phyloP scores from a whole-genome alignment of 2,113 vertebrate genomes.

The Muscicapa adusta region DNA sequence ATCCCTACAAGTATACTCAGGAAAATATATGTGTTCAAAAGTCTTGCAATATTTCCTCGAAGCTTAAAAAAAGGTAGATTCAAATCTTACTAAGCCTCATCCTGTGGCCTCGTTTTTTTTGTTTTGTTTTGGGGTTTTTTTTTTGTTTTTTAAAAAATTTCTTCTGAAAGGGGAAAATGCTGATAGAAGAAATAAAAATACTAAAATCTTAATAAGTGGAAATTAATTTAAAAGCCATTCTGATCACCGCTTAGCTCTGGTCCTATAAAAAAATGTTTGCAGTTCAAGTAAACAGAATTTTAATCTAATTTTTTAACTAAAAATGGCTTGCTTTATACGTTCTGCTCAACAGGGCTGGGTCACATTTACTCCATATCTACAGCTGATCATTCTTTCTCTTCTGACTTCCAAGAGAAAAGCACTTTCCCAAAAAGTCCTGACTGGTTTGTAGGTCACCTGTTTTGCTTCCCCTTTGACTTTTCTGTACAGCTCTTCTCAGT shows the following conservation, averaged over 20 bases:
- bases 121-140: background rate
- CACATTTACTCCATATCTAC: background rate
- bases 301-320: background rate
- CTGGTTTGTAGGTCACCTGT: conserved; percentile 24
- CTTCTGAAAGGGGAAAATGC: background rate
- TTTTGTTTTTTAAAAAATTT: background rate
- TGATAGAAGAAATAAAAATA: background rate
- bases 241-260: background rate
- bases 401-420: background rate
- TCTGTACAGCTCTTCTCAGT: background rate
- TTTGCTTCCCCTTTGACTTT: conserved; percentile 5
- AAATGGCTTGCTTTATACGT: background rate
- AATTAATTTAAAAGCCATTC: background rate
- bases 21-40: background rate
- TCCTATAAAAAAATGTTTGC: background rate
- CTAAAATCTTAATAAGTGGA: background rate
- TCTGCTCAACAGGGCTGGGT: background rate
- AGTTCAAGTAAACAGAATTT: background rate
- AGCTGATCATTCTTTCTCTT: background rate
- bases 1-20: background rate
- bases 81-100: background rate
- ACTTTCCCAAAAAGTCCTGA: background rate
- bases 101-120: background rate
- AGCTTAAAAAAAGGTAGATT: background rate
- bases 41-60: background rate